Evolutionary conservation across 2,113 vertebrate species (phyloP).

Genomic region (Dolichotis patagonum): DNA sequence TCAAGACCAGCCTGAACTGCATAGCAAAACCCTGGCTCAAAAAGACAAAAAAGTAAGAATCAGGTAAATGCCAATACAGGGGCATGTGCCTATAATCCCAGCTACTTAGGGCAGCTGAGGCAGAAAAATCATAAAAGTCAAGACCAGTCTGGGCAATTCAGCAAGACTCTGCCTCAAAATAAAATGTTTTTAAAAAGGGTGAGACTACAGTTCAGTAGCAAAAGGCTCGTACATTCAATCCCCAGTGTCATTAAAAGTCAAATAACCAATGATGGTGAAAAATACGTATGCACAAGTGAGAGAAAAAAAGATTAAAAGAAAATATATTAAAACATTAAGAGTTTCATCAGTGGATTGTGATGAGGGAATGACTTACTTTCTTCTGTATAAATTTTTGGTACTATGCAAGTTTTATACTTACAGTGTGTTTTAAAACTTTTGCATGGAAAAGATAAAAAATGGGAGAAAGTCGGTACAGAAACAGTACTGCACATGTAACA

Average conservation of each 20-base stretch:
- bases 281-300: not conserved
- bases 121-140: not conserved
- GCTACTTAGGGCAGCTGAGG: not conserved
- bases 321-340: not conserved
- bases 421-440: not conserved
- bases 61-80: not conserved
- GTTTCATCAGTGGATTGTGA: not conserved
- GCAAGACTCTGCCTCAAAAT: not conserved
- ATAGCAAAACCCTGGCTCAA: too few species aligned
- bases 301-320: not conserved
- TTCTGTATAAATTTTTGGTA: not conserved
- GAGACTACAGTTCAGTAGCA: not conserved
- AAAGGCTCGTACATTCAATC: not conserved
- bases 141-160: not conserved
- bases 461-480: not conserved
- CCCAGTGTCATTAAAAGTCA: not conserved
- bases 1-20: too few species aligned
- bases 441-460: slow-evolving; percentile 11
- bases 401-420: not conserved
- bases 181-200: not conserved
- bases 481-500: not conserved
- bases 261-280: not conserved
- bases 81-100: not conserved
- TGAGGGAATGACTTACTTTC: not conserved
- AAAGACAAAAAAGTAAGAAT: not conserved